Evolutionary conservation across 2,113 vertebrate species (phyloP).

Genomic region (Gobio gobio): DNA sequence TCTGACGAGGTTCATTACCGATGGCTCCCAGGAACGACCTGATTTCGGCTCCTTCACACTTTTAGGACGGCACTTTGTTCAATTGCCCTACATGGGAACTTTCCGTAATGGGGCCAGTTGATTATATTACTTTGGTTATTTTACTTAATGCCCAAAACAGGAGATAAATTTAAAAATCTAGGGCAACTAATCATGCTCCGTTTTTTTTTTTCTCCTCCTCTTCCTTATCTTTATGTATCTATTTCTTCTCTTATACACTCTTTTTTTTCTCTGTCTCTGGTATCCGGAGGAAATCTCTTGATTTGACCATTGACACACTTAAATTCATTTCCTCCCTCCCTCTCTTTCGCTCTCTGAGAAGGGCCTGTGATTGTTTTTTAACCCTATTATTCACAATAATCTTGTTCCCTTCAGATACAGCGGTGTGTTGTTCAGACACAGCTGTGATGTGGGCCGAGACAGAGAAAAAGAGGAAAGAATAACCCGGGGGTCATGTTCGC

Average conservation of each 20-base stretch:
- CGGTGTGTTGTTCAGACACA: slow-evolving; percentile 46
- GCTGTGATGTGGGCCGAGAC: slow-evolving; percentile 44
- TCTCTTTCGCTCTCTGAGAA: slow-evolving; percentile 36
- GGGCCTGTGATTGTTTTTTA: slow-evolving; percentile 53
- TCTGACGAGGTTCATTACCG: slow-evolving; percentile 62
- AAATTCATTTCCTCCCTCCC: slow-evolving; percentile 49
- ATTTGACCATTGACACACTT: slow-evolving; percentile 64
- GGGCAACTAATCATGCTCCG: slow-evolving; percentile 65
- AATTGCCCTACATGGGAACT: slow-evolving; percentile 68
- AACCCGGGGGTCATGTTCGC: slow-evolving; percentile 73
- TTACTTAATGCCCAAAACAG: slow-evolving; percentile 71
- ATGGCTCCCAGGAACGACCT: slow-evolving; percentile 64
- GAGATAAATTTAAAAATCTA: slow-evolving; percentile 70
- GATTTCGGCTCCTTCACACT: slow-evolving; percentile 64
- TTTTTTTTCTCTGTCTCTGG: slow-evolving; percentile 48
- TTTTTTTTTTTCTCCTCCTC: slow-evolving; percentile 55
- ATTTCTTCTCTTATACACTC: slow-evolving; percentile 57
- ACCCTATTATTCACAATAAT: slow-evolving; percentile 54
- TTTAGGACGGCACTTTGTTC: slow-evolving; percentile 65
- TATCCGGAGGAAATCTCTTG: slow-evolving; percentile 51
- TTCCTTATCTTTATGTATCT: slow-evolving; percentile 64
- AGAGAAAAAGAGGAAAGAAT: slow-evolving; percentile 48
- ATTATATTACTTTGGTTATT: slow-evolving; percentile 67
- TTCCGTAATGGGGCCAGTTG: slow-evolving; percentile 65
- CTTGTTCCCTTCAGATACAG: slow-evolving; percentile 34